Conservation (phyloP, 2,113 vertebrate genomes). For the Colinus virginianus region DNA sequence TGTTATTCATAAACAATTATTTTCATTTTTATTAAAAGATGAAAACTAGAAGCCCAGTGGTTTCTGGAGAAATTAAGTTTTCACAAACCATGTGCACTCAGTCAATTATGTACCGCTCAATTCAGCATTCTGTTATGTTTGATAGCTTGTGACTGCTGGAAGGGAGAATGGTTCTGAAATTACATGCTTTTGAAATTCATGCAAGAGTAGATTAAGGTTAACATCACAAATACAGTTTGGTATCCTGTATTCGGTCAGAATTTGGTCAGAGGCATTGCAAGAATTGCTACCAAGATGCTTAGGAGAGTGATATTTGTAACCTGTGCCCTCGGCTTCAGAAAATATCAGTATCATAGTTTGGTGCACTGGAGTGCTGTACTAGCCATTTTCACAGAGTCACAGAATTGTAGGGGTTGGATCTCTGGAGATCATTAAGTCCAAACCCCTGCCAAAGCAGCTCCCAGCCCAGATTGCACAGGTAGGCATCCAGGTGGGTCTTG, state of each 20-base stretch:
- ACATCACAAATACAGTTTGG: neutral
- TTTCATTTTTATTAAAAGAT: conserved; percentile 14
- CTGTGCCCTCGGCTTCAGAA: neutral
- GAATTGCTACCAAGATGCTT: neutral
- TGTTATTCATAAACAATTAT: conserved; percentile 4
- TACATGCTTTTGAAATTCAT: neutral
- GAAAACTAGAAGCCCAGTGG: neutral
- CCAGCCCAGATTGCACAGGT: too few relatives aligned
- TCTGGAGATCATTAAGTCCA: too few relatives aligned
- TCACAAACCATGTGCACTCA: neutral
- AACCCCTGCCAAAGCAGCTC: too few relatives aligned
- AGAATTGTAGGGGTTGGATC: too few relatives aligned
- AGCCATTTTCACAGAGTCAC: neutral
- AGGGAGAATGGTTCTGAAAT: neutral
- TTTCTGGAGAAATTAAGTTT: neutral
- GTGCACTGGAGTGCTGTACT: neutral
- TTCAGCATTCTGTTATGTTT: neutral
- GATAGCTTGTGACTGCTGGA: neutral
- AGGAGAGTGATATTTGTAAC: neutral
- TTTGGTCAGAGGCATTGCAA: neutral
- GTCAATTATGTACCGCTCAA: neutral
- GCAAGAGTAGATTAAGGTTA: neutral
- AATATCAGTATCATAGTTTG: neutral
- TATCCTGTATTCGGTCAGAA: neutral
- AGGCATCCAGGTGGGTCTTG: too few relatives aligned